A percentile compares a stretch with the other conserved stretches of the same genome.
Evolutionary conservation across 2,888 invertebrate species (phyloP).

Genomic region (Nemotelus nigrinus): DNA sequence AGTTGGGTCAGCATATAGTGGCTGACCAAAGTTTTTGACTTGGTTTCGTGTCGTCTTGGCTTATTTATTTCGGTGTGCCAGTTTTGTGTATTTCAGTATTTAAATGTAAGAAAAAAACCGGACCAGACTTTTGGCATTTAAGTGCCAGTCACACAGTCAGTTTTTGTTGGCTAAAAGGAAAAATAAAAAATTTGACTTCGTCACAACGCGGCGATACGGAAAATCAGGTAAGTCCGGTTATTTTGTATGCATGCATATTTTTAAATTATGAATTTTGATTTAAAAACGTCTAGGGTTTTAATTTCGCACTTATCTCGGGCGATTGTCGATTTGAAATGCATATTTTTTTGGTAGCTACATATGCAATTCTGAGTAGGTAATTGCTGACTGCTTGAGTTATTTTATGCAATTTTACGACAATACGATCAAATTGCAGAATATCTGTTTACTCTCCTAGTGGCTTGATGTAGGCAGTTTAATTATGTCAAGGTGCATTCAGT

Average conservation of each 20-base stretch:
- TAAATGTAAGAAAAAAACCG: conserved; percentile 35
- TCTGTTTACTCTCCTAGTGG: too few species aligned
- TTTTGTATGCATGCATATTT: background rate
- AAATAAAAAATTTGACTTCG: conserved; percentile 19
- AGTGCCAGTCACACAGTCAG: conserved; percentile 24
- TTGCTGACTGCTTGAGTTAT: too few species aligned
- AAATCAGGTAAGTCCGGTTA: conserved; percentile 39
- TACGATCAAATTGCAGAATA: too few species aligned
- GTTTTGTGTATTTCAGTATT: background rate
- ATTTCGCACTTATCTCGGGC: too few species aligned
- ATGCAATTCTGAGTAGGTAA: too few species aligned
- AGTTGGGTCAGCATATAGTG: background rate
- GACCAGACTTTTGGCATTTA: conserved; percentile 40
- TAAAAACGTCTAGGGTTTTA: too few species aligned
- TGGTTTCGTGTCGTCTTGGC: background rate
- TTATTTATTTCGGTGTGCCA: conserved; percentile 5
- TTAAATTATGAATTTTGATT: background rate
- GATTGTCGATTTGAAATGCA: too few species aligned
- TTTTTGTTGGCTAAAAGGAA: background rate
- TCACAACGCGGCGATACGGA: conserved; percentile 9
- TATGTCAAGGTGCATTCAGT: too few species aligned
- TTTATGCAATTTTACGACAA: too few species aligned
- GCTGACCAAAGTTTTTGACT: background rate
- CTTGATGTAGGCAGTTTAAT: too few species aligned
- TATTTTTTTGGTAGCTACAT: too few species aligned